These are phyloP conservation scores for Heteronetta atricapilla DNA, from an alignment of 2,113 vertebrate genomes.

Conservation along the genomic window DNA sequence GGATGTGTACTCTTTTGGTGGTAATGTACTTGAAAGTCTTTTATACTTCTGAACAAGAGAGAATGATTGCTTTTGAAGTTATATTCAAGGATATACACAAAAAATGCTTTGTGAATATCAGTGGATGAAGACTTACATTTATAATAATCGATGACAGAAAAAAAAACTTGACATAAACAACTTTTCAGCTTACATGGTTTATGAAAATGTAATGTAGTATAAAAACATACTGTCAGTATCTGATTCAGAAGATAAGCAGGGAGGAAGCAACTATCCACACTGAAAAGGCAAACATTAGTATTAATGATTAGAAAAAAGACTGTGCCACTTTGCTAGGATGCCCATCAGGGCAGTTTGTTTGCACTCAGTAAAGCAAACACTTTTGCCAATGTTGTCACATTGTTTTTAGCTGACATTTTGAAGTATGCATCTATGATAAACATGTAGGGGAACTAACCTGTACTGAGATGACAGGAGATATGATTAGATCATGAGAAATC, in stretches of 20 bases:
- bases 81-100: slow-evolving; percentile 27
- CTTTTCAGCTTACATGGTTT: background rate
- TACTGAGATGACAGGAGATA: slow-evolving; percentile 55
- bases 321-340: background rate
- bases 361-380: slow-evolving; percentile 4
- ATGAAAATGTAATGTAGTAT: background rate
- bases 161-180: background rate
- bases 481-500: slow-evolving; percentile 61
- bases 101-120: slow-evolving; percentile 11
- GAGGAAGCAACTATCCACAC: background rate
- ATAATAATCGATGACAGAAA: background rate
- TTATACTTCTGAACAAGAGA: slow-evolving; percentile 13
- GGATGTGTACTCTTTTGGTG: background rate
- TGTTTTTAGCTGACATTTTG: slow-evolving; percentile 67
- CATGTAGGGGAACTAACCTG: slow-evolving; percentile 33
- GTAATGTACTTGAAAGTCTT: slow-evolving; percentile 43
- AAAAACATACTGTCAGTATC: background rate
- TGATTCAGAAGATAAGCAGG: background rate
- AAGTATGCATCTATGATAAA: slow-evolving; percentile 61
- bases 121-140: slow-evolving; percentile 15
- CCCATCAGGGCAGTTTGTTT: slow-evolving; percentile 31
- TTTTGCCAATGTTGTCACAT: slow-evolving; percentile 54
- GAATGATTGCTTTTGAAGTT: slow-evolving; percentile 47
- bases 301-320: background rate
- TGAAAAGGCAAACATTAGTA: slow-evolving; percentile 27